Conservation (phyloP, 1,140 invertebrate genomes). For the Zaprionus capensis region DNA sequence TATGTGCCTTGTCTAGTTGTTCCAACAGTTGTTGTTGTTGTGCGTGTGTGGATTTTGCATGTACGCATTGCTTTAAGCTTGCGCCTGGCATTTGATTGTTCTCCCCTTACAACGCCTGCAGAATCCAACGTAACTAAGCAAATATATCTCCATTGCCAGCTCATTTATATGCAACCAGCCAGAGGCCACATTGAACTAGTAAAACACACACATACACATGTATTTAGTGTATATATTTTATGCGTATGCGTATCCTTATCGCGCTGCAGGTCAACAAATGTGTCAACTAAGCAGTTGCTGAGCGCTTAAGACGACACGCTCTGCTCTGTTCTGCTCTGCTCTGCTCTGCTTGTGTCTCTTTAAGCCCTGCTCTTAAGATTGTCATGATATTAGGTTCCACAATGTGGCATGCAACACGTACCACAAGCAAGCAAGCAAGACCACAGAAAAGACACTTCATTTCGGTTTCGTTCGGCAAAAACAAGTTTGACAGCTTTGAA, state of each 20-base stretch:
- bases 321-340: slow-evolving; percentile 32
- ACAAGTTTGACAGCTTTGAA: slow-evolving; percentile 72
- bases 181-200: slow-evolving; percentile 48
- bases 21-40: slow-evolving; percentile 4
- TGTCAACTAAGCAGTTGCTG: slow-evolving; percentile 31
- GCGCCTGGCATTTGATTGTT: slow-evolving; percentile 71
- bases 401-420: slow-evolving; percentile 72
- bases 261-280: slow-evolving; percentile 58
- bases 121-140: slow-evolving; percentile 21
- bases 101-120: slow-evolving; percentile 37
- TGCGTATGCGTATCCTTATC: slow-evolving; percentile 26
- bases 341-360: slow-evolving; percentile 34
- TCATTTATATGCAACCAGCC: slow-evolving; percentile 75
- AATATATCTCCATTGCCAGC: slow-evolving; percentile 33
- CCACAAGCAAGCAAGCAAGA: slow-evolving; percentile 27
- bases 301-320: slow-evolving; percentile 22
- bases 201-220: slow-evolving; percentile 43
- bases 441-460: slow-evolving; percentile 46
- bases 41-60: slow-evolving; percentile 39
- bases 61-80: slow-evolving; percentile 52
- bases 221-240: slow-evolving; percentile 47
- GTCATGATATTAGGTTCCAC: slow-evolving; percentile 48
- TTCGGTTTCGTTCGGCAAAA: slow-evolving; percentile 72
- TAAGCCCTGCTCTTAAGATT: slow-evolving; percentile 51
- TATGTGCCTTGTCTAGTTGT: slow-evolving; percentile 25